Conservation (phyloP, 2,888 invertebrate species). For the Oxyteleia sp. region DNA sequence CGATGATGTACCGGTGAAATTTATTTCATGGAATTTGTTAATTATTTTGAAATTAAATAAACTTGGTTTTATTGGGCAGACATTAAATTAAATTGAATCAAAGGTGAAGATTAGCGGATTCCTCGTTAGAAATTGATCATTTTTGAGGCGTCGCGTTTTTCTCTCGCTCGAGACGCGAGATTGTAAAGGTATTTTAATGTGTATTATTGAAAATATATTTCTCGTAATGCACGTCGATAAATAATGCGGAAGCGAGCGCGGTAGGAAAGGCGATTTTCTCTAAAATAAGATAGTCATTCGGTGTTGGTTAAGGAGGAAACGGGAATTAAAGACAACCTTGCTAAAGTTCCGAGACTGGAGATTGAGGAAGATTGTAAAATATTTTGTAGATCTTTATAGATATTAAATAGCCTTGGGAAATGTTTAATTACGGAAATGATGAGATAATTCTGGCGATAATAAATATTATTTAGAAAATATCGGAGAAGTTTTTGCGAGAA, state of each 20-base stretch:
- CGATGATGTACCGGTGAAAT: conserved; percentile 3
- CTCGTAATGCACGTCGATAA: not conserved
- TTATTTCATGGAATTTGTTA: not conserved
- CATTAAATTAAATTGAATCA: conserved; percentile 13
- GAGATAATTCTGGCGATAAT: conserved; percentile 14
- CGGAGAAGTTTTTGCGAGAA: too few species aligned
- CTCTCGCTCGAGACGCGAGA: not conserved
- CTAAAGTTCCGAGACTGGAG: not conserved
- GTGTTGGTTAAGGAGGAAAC: not conserved
- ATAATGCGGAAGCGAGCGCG: not conserved
- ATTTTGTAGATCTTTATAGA: not conserved
- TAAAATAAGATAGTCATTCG: not conserved
- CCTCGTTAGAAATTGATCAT: conserved; percentile 4
- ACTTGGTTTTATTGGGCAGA: not conserved
- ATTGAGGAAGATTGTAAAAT: conserved; percentile 5
- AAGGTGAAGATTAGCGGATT: not conserved
- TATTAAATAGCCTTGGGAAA: conserved; percentile 4
- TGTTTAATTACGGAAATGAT: not conserved
- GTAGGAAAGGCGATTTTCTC: not conserved
- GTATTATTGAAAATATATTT: conserved; percentile 4
- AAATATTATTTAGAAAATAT: conserved; percentile 31
- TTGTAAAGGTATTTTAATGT: not conserved
- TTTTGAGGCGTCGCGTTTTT: not conserved
- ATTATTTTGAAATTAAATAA: conserved; percentile 1
- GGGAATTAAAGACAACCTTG: not conserved